Conservation (phyloP, 2,888 invertebrate genomes). For the Drosophila phalerata region DNA sequence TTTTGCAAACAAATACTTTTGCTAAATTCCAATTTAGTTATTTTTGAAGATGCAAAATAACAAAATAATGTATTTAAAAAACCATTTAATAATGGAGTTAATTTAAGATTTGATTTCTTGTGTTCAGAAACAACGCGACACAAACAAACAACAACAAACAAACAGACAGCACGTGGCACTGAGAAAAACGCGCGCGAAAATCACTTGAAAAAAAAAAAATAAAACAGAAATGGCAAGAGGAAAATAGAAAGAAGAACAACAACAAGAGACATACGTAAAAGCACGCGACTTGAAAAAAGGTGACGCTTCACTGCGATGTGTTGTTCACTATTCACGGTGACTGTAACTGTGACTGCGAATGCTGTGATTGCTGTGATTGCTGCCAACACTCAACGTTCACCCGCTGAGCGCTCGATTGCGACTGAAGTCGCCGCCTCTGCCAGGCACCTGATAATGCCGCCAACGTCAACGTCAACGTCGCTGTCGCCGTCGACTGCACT, state of each 20-base stretch:
- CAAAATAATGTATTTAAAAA: no score
- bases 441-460: slow-evolving; percentile 67
- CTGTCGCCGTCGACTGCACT: slow-evolving; percentile 4
- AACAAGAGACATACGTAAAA: slow-evolving; percentile 36
- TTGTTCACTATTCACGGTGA: slow-evolving; percentile 18
- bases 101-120: no score
- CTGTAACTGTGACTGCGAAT: slow-evolving; percentile 22
- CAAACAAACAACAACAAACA: slow-evolving; percentile 32
- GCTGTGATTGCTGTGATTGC: slow-evolving; percentile 21
- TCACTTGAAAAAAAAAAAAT: slow-evolving; percentile 45
- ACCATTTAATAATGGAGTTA: no score
- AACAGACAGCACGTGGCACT: slow-evolving; percentile 53
- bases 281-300: slow-evolving; percentile 40
- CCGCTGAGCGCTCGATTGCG: slow-evolving; percentile 78
- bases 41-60: no score
- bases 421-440: slow-evolving; percentile 70
- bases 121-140: background rate
- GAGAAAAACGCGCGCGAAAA: slow-evolving; percentile 54
- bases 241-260: slow-evolving; percentile 22
- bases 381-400: slow-evolving; percentile 64
- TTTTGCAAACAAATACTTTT: slow-evolving; percentile 24
- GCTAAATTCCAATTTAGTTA: slow-evolving; percentile 4
- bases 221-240: background rate
- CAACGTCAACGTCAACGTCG: slow-evolving; percentile 18
- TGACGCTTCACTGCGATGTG: slow-evolving; percentile 8